A percentile compares a stretch with the other conserved stretches of the same genome.
These are phyloP conservation scores for Nemotelus pantherinus DNA, from an alignment of 2,888 invertebrate species.

Conservation along the genomic window DNA sequence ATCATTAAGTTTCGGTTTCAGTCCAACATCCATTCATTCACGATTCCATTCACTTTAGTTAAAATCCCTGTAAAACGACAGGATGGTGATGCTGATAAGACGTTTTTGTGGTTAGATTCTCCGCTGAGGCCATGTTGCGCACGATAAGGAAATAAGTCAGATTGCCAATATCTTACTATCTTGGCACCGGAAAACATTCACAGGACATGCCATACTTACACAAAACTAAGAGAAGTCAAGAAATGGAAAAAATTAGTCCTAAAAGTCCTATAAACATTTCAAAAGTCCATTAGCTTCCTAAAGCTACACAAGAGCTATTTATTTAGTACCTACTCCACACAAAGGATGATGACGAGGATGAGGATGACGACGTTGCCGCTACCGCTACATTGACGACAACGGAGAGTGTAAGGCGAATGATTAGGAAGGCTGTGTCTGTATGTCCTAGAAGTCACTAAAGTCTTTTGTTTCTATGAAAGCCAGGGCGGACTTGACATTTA, in stretches of 20 bases:
- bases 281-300: conserved; percentile 51
- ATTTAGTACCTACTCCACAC: conserved; percentile 25
- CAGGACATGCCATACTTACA: background rate
- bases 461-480: conserved; percentile 15
- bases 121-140: background rate
- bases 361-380: background rate
- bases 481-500: conserved; percentile 18
- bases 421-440: background rate
- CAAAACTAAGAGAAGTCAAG: conserved; percentile 16
- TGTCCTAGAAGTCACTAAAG: conserved; percentile 10
- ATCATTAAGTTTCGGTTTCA: conserved; percentile 25
- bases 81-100: too few relatives aligned
- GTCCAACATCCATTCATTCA: background rate
- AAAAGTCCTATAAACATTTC: conserved; percentile 52
- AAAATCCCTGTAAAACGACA: background rate
- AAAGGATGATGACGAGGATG: background rate
- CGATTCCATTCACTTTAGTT: background rate
- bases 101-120: too few relatives aligned
- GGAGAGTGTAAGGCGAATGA: too few relatives aligned
- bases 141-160: conserved; percentile 24
- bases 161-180: conserved; percentile 32
- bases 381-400: too few relatives aligned
- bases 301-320: conserved; percentile 37
- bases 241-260: conserved; percentile 48
- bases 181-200: background rate